These are phyloP conservation scores for Liparis tanakae DNA, from an alignment of 2,797 vertebrate species.

Conservation along the genomic window DNA sequence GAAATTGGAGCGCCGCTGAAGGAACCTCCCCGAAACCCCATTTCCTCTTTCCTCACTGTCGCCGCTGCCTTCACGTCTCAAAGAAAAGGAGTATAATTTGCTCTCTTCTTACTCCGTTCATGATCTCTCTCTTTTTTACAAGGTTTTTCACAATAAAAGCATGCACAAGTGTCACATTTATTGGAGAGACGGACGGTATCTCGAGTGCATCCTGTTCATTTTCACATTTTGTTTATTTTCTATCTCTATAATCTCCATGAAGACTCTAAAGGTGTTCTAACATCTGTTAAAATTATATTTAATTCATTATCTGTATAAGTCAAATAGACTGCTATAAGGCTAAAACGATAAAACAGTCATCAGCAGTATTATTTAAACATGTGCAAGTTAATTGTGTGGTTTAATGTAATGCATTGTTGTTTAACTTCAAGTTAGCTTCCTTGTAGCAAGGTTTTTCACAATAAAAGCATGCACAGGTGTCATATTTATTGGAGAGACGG, in stretches of 20 bases:
- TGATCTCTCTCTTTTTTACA: constrained; percentile 36
- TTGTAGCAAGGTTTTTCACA: neutral
- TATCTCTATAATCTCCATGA: neutral
- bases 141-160: neutral
- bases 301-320: neutral
- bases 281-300: neutral
- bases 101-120: constrained; percentile 44
- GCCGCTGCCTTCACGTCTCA: constrained; percentile 27
- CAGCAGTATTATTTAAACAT: neutral
- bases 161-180: neutral
- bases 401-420: neutral
- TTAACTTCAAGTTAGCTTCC: neutral
- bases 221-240: neutral
- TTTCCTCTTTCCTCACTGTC: constrained; percentile 63
- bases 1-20: constrained; percentile 72
- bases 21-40: constrained; percentile 68
- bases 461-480: neutral
- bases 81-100: constrained; percentile 42
- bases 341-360: neutral
- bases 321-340: neutral
- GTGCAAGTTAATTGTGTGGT: neutral
- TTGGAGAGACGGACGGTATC: neutral
- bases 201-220: neutral
- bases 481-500: neutral
- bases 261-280: constrained; percentile 1